Evolutionary conservation across 2,113 vertebrate species (phyloP).

Genomic region (Blennius ocellaris): DNA sequence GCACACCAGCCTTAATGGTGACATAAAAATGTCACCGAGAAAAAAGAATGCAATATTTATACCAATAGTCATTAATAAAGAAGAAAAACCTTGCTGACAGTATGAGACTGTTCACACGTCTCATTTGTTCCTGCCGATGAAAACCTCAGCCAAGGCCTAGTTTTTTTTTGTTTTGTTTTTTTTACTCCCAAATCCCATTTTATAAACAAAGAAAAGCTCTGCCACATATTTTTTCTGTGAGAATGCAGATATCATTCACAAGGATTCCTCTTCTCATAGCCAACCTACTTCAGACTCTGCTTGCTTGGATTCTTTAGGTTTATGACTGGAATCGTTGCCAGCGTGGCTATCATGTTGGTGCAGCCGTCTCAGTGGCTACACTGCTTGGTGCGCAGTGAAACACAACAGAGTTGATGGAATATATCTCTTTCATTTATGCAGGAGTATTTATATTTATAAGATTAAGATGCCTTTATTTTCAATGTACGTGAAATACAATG

Average conservation of each 20-base stretch:
- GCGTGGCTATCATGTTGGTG: not conserved
- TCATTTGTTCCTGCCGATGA: not conserved
- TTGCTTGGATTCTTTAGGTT: not conserved
- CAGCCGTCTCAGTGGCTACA: not conserved
- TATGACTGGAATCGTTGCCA: not conserved
- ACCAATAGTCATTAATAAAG: too few species aligned
- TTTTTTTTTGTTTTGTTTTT: not conserved
- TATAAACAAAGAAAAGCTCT: not conserved
- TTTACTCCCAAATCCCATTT: not conserved
- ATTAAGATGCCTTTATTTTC: too few species aligned
- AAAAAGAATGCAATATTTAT: too few species aligned
- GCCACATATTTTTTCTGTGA: not conserved
- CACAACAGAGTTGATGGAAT: not conserved
- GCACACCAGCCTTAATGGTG: too few species aligned
- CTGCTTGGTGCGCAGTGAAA: not conserved
- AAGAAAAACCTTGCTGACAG: not conserved
- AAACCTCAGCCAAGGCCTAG: not conserved
- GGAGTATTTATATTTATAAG: too few species aligned
- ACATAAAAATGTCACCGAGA: too few species aligned
- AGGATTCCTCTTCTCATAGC: not conserved
- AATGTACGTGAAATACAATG: too few species aligned
- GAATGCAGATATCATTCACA: not conserved
- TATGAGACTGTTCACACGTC: not conserved
- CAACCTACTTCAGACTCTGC: not conserved
- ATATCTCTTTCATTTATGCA: too few species aligned